Evolutionary conservation across 1,140 invertebrate species (phyloP), one percentile per base, ranked within the genome.

Genomic region (Drosophila parabipectinata): DNA sequence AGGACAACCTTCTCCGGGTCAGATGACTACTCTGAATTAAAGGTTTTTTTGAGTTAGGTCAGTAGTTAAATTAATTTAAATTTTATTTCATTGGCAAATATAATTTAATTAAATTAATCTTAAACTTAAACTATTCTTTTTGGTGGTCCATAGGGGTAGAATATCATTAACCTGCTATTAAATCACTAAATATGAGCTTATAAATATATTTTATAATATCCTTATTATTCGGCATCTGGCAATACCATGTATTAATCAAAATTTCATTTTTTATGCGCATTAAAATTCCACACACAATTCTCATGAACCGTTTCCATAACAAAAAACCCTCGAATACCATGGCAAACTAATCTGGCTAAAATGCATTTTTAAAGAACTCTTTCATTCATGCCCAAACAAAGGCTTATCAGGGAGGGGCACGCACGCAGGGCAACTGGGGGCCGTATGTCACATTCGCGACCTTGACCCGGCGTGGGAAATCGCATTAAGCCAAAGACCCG

Each of bases 401-500:
- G 34, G 10, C 34, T 51, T 26, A 8, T 52, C 24, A 34, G 44
- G 24, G 21, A 50, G 26, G 24, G 18, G 9, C 21, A 48, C 24
- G 55, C 30, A 47, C 10, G 10, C 26, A 5, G 6, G 26, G 18
- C 15, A 45, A 9, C 37, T 28, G 8, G 32, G 32, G 39, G 12
- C 28, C 26, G 54, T 53, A 53, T 56, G 21, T 54, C 61, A 60
- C 50, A 80, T 64, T 59, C 52, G 44, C 56, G 74, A 59, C 79
- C 79, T 48, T 82, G 79, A 82, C 79, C 79, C 63, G 69, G 68
- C 47, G 62, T 63, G 67, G 54, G 41, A 58, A 77, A 59, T 82
- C 75, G 62, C 78, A 81, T 73, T 73, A 62, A 55, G 45, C 28
- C 72, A 34, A 67, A 48, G 45, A n/a, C 34, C 26, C 21, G 32